Conservation (phyloP, 2,113 vertebrate species). For the Sarotherodon lohbergeri region DNA sequence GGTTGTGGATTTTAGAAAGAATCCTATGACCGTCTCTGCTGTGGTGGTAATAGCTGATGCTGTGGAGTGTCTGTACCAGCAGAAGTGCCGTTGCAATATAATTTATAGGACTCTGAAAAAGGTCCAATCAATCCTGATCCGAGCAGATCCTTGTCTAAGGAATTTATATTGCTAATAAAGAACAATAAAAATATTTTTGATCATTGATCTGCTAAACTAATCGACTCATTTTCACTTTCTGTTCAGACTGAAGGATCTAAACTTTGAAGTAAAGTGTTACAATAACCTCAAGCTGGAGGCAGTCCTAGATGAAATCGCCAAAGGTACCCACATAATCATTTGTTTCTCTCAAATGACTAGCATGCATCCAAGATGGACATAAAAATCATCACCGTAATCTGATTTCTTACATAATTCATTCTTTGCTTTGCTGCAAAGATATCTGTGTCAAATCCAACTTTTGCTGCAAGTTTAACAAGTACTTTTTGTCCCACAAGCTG, state of each 20-base stretch:
- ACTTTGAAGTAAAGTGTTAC: conserved; percentile 82
- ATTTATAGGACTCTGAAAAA: background rate
- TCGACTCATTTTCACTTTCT: background rate
- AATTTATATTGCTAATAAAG: background rate
- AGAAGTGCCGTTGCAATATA: background rate
- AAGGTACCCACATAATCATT: conserved; percentile 63
- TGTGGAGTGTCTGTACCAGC: background rate
- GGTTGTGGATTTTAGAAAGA: background rate
- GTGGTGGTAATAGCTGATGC: background rate
- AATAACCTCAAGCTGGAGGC: conserved; percentile 73
- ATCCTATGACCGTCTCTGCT: no score
- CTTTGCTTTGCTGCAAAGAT: background rate
- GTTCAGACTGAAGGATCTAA: conserved; percentile 74
- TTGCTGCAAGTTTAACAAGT: background rate
- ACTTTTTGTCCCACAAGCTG: conserved; percentile 63
- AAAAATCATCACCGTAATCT: background rate
- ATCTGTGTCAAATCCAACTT: background rate
- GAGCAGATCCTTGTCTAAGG: background rate
- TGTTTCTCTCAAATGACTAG: background rate
- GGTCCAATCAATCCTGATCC: background rate
- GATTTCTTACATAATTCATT: background rate
- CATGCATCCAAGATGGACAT: background rate
- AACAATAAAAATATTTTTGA: background rate
- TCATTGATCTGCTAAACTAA: background rate
- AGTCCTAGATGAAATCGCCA: conserved; percentile 63